Percentiles rank a stretch among this genome's conserved stretches.
Conservation (phyloP, 2,888 invertebrate species). For the Bombyx huttoni region DNA sequence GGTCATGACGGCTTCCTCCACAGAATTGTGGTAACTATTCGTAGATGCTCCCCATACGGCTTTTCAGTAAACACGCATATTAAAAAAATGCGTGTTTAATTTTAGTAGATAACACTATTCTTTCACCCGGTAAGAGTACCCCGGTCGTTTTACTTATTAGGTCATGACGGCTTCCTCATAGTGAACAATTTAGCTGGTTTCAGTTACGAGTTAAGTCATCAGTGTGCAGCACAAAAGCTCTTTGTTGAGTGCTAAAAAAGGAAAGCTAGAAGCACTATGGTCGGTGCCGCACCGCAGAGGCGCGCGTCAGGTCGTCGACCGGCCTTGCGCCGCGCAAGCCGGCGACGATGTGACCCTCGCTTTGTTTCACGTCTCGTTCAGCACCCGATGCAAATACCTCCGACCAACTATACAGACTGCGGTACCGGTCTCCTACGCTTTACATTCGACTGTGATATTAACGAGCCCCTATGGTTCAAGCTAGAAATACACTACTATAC, state of each 20-base stretch:
- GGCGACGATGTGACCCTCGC: conserved; percentile 46
- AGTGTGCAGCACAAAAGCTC: background rate
- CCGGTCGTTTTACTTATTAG: no score
- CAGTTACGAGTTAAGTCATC: background rate
- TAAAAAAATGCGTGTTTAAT: no score
- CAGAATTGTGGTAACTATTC: no score
- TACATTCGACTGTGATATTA: no score
- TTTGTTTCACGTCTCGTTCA: conserved; percentile 41
- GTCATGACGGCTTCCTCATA: no score
- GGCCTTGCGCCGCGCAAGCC: conserved; percentile 65
- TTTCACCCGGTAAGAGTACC: no score
- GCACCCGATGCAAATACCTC: conserved; percentile 21
- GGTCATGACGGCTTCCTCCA: no score
- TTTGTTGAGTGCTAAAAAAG: conserved; percentile 13
- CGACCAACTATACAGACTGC: conserved; percentile 17
- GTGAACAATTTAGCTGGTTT: background rate
- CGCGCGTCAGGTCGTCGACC: conserved; percentile 60
- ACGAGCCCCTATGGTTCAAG: no score
- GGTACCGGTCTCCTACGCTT: no score
- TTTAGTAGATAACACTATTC: no score
- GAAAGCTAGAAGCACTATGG: conserved; percentile 32
- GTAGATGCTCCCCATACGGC: no score
- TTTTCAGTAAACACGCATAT: no score
- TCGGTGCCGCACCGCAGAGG: conserved; percentile 31
- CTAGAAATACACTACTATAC: conserved; percentile 5